Evolutionary conservation across 92 coral and sea anemone genomes (phyloP).

Genomic region (Galaxea fascicularis): DNA sequence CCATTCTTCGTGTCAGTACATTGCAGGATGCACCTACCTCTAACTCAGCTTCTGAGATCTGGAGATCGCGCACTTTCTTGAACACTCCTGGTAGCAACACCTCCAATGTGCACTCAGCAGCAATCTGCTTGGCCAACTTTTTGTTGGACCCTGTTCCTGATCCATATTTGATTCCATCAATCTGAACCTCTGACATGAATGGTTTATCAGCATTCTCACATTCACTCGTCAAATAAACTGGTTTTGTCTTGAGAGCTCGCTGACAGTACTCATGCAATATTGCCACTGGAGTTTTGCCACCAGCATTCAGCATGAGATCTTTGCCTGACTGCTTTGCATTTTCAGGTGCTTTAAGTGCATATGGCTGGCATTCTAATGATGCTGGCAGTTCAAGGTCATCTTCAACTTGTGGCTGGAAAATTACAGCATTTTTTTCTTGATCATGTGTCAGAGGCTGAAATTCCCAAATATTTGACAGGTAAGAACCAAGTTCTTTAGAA

Average conservation of each 20-base stretch:
- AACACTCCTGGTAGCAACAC: conserved; percentile 83
- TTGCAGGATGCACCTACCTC: conserved; percentile 59
- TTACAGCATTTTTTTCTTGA: conserved; percentile 77
- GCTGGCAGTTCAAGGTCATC: conserved; percentile 63
- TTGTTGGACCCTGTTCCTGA: conserved; percentile 84
- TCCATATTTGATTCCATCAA: conserved; percentile 86
- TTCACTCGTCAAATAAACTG: conserved; percentile 78
- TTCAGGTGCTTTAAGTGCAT: conserved; percentile 74
- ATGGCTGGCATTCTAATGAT: conserved; percentile 77
- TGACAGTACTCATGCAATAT: conserved; percentile 92
- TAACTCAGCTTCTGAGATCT: conserved; percentile 75
- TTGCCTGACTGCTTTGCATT: conserved; percentile 57
- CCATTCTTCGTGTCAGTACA: not conserved
- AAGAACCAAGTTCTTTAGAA: conserved; percentile 67
- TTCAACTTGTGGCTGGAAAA: conserved; percentile 30
- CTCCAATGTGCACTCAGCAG: conserved; percentile 89
- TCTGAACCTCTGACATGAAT: conserved; percentile 86
- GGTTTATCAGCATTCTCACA: conserved; percentile 84
- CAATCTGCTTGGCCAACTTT: conserved; percentile 88
- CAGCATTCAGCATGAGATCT: conserved; percentile 74
- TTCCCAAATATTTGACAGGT: conserved; percentile 78
- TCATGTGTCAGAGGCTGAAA: conserved; percentile 78
- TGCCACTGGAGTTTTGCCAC: conserved; percentile 91
- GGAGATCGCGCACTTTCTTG: conserved; percentile 73
- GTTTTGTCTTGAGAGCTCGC: conserved; percentile 78